Percentiles rank a stretch among this genome's conserved stretches.
Conservation (phyloP, 2,113 vertebrate species). For the Diphyllodes magnificus region DNA sequence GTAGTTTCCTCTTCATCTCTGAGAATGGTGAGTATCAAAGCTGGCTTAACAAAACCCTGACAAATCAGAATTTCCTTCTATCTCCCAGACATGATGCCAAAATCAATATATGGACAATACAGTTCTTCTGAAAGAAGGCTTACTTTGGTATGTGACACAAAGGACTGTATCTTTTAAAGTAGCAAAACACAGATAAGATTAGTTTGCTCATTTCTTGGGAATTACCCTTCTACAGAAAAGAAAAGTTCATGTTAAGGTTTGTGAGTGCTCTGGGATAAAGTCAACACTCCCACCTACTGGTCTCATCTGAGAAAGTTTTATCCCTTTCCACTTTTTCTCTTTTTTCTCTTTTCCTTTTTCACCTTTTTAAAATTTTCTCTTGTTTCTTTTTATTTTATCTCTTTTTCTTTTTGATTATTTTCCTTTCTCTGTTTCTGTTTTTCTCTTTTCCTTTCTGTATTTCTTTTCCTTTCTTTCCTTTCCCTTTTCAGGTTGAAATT, state of each 20-base stretch:
- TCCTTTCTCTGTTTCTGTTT: background rate
- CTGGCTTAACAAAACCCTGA: background rate
- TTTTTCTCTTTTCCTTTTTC: accelerated
- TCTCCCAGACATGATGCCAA: background rate
- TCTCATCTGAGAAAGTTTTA: background rate
- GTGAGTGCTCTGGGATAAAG: background rate
- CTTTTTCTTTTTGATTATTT: background rate
- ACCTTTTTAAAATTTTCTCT: background rate
- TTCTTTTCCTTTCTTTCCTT: background rate
- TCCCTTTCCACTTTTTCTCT: background rate
- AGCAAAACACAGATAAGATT: constrained; percentile 42
- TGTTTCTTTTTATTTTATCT: background rate
- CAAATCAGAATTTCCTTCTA: background rate
- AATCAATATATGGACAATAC: constrained; percentile 18
- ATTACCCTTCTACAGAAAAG: background rate
- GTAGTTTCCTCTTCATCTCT: background rate
- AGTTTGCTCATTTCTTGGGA: constrained; percentile 27
- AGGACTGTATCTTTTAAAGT: constrained; percentile 10
- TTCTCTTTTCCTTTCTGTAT: background rate
- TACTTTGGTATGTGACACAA: background rate
- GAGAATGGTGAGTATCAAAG: background rate
- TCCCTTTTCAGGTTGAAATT: background rate
- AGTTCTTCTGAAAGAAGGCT: constrained; percentile 13
- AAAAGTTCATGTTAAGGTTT: background rate
- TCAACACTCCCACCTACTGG: constrained; percentile 67